Base-by-base conservation (phyloP, 2,888 invertebrate species). In the Mamestra brassicae region DNA sequence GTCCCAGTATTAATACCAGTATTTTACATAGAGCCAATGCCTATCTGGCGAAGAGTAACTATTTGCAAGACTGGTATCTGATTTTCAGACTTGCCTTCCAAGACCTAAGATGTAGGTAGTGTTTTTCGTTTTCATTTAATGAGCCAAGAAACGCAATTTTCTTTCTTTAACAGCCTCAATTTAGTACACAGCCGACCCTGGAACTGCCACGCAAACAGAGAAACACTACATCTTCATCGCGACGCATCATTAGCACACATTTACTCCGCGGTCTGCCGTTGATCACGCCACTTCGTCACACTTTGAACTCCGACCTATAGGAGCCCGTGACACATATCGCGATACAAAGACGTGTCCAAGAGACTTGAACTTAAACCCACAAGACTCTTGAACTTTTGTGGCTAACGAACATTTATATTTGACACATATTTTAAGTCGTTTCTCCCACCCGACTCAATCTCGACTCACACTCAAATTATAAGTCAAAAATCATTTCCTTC, bases 321-420 rank as follows among this genome's bases (percentile, higher is more conserved):
- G 17, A 50, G 63, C 55, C 52, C 54, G 60, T 58, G 73, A 73
- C 73, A 81, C 55, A 65, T 65, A 72, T 63, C 55, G 50, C 58
- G 47, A 15, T 13, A 65, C 62, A 81, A 81, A 75, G 74, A 75
- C 52, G 60, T 60, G 50, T 50, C 36, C 15, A 61, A 78, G 65
- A 63, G 17, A 62, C 65, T 84, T 79, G 64, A 71, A 74, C 68
- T 84, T 78, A 73, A 71, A 67, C 73, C 57, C 54, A 65, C 36
- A 26, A 83, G 63, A 74, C 36, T 68, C 70, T 78, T 81, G 67
- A 83, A 74, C 57, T 79, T 74, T 71, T 62, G 58, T 47, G 47
- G 13, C 3, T 47, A 47, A 47, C 47, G 47, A 47, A 47, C 13
- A 47, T 47, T 45, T 47, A 13, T 47, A 47, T 47, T 13, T 47